Evolutionary conservation across 2,113 vertebrate genomes (phyloP).

Genomic region (Rhagologus leucostigma): DNA sequence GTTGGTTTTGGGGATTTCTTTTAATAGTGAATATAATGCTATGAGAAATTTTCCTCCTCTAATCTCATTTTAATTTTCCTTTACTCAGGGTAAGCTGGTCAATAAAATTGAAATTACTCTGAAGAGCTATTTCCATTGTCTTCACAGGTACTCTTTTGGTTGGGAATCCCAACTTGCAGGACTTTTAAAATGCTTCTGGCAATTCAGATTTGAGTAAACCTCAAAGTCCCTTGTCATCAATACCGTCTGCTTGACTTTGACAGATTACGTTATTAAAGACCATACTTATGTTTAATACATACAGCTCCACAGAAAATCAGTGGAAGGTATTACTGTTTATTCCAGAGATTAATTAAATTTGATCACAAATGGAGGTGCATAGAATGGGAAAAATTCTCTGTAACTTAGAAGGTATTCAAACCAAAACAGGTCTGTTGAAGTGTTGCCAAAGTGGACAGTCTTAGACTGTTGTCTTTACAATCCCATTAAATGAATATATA

Average conservation of each 20-base stretch:
- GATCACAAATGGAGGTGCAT: not conserved
- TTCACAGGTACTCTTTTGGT: not conserved
- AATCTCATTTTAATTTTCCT: conserved; percentile 34
- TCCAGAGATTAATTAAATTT: not conserved
- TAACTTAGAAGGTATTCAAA: not conserved
- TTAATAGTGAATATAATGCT: not conserved
- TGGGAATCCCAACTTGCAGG: not conserved
- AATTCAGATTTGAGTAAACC: not conserved
- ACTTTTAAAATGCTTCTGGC: not conserved
- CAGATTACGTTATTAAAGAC: not conserved
- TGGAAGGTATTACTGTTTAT: not conserved
- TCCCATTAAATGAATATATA: not conserved
- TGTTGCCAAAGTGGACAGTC: not conserved
- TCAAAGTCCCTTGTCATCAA: not conserved
- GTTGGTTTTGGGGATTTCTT: not conserved
- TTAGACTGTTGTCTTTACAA: not conserved
- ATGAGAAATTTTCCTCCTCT: not conserved
- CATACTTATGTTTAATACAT: not conserved
- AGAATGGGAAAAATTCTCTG: not conserved
- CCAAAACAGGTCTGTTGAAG: not conserved
- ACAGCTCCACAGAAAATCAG: not conserved
- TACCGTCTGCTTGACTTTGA: not conserved
- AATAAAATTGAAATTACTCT: not conserved
- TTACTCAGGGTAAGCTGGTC: not conserved
- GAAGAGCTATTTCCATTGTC: not conserved